Evolutionary conservation across 1,140 invertebrate genomes (phyloP).

Genomic region (Lasioglossum albipes): DNA sequence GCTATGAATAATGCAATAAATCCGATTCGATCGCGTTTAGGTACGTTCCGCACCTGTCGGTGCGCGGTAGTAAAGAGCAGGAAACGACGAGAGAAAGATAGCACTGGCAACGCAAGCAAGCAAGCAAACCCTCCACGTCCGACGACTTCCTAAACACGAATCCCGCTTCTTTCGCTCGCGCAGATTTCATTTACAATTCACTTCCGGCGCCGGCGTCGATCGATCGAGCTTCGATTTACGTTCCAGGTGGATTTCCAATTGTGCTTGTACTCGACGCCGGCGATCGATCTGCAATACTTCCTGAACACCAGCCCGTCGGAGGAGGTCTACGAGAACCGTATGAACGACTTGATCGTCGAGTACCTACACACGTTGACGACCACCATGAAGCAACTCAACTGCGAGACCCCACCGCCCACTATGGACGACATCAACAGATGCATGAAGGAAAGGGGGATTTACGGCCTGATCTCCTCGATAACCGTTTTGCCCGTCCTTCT

Average conservation of each 20-base stretch:
- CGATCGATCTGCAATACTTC: conserved; percentile 81
- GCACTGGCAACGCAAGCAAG: too few species aligned
- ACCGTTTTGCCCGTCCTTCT: conserved; percentile 67
- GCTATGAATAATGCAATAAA: conserved; percentile 70
- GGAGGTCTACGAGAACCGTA: conserved; percentile 65
- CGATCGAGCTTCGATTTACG: conserved; percentile 34
- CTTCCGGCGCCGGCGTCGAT: conserved; percentile 28
- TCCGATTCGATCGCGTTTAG: conserved; percentile 53
- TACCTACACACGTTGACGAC: conserved; percentile 69
- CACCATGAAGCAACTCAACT: conserved; percentile 73
- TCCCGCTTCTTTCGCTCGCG: conserved; percentile 32
- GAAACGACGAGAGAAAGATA: background rate
- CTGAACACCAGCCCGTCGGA: conserved; percentile 75
- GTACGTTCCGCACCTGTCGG: conserved; percentile 44
- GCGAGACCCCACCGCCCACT: conserved; percentile 74
- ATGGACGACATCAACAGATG: conserved; percentile 69
- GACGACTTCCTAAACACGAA: conserved; percentile 68
- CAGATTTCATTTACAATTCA: conserved; percentile 70
- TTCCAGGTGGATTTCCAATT: conserved; percentile 82
- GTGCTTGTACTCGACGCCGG: conserved; percentile 76
- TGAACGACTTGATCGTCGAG: conserved; percentile 74
- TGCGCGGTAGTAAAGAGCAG: conserved; percentile 4
- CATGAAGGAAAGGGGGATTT: conserved; percentile 63
- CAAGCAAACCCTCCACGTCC: conserved; percentile 37
- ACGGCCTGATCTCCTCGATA: conserved; percentile 67